Base-by-base conservation (phyloP, 2,888 invertebrate species). In the Pollenia amentaria region DNA sequence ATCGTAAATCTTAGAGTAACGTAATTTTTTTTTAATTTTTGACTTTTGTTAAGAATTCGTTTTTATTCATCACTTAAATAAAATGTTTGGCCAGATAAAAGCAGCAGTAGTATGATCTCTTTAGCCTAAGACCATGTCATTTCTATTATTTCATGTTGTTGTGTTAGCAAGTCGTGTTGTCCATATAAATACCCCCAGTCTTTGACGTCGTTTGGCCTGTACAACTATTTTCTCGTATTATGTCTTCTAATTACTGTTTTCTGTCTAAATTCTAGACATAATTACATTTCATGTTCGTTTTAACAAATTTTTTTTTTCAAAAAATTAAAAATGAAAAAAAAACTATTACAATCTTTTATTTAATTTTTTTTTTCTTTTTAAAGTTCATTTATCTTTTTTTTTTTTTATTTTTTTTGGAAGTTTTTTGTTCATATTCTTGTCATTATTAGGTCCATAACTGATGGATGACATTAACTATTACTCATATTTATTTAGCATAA, bases 241-340 rank as follows among this genome's bases (percentile, higher is more conserved):
- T 78, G 48, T 84, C 67, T 84, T 69, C 75, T 82, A 86, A 86
- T 86, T 64, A 86, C 77, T 69, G 76, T 76, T 67, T 77, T 64
- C 73, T 85, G 85, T 81, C 65, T 53, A 29, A 85, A 51, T 81
- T 78, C 57, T 73, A 46, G 78, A 78, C 85, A 78, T 76, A 82
- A 82, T 73, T 82, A 86, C 82, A 78, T 78, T 78, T 78, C 60
- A 69, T 62, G 67, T 55, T 60, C 10, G 16, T 9, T 75, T 62
- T n/a, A 60, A 60, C 21, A 18, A 21, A 78, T 60, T 21, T 44
- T 60, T 57, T 44, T 14, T 29, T 29, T 0, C 40, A 16, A 51
- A 53, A 51, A 67, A 8, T 38, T 11, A 14, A 64, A 51, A 60
- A 46, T 44, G 14, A 21, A 21, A 73, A 46, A 9, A 60, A 11